Evolutionary conservation across 2,888 invertebrate genomes (phyloP).

Genomic region (Thelaira solivaga): DNA sequence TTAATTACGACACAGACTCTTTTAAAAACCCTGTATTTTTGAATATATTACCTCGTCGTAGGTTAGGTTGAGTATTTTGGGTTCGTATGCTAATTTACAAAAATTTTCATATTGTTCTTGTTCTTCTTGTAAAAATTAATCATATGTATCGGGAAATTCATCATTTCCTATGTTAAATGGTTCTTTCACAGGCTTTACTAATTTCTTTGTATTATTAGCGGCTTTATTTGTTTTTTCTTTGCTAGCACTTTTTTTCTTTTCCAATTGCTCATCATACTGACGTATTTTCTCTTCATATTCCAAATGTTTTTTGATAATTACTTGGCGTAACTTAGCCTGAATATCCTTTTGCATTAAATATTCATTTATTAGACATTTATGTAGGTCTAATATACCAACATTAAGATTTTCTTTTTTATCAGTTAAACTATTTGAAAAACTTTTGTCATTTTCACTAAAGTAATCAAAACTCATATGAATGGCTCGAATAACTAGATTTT

Average conservation of each 20-base stretch:
- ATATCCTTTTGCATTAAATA: constrained; percentile 68
- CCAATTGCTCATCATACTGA: constrained; percentile 63
- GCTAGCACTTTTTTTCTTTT: not conserved
- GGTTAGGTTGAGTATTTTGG: constrained; percentile 63
- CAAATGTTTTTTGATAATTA: constrained; percentile 63
- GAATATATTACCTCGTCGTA: constrained; percentile 66
- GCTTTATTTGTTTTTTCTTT: not conserved
- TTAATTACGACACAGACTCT: too few species aligned
- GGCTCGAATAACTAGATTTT: constrained; percentile 70
- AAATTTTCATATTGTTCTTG: constrained; percentile 64
- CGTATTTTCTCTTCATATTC: constrained; percentile 68
- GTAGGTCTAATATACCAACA: constrained; percentile 66
- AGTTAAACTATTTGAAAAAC: constrained; percentile 60
- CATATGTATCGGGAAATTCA: constrained; percentile 66
- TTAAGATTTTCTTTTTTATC: constrained; percentile 39
- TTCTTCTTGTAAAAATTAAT: constrained; percentile 67
- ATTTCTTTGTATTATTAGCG: constrained; percentile 22
- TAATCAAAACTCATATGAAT: constrained; percentile 70
- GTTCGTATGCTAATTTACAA: constrained; percentile 66
- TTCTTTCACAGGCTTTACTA: constrained; percentile 64
- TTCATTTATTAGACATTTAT: constrained; percentile 67
- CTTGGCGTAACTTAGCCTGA: constrained; percentile 63
- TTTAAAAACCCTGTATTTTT: not conserved
- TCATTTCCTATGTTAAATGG: constrained; percentile 63
- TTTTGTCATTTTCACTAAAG: constrained; percentile 69